A percentile compares a stretch with the other conserved stretches of the same genome.
Conservation (phyloP, 2,113 vertebrate genomes). For the Maccullochella peelii region DNA sequence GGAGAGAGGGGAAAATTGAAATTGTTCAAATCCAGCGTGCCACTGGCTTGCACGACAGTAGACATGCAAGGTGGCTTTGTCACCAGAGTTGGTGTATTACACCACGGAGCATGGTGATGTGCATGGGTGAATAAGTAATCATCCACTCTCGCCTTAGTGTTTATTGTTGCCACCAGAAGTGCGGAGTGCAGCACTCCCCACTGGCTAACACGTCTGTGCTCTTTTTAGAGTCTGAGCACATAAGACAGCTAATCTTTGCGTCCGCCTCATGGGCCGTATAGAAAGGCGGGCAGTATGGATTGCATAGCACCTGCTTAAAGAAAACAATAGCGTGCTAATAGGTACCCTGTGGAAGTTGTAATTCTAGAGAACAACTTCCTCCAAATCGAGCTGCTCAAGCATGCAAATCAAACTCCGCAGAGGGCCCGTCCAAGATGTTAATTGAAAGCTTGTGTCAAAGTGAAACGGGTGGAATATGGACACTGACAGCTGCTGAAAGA, state of each 20-base stretch:
- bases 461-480: conserved; percentile 14
- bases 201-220: conserved; percentile 55
- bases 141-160: conserved; percentile 56
- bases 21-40: not conserved
- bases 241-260: conserved; percentile 73
- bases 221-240: conserved; percentile 67
- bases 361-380: conserved; percentile 53
- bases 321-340: conserved; percentile 48
- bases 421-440: conserved; percentile 15
- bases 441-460: conserved; percentile 34
- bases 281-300: conserved; percentile 49
- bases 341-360: conserved; percentile 55
- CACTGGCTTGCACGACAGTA: conserved; percentile 17
- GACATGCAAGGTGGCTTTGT: conserved; percentile 48
- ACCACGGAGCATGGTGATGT: conserved; percentile 30
- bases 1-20: not conserved
- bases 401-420: conserved; percentile 50
- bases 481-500: conserved; percentile 16
- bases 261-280: conserved; percentile 41
- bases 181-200: conserved; percentile 50
- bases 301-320: conserved; percentile 57
- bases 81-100: conserved; percentile 47
- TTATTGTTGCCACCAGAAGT: conserved; percentile 71
- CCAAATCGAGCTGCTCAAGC: conserved; percentile 39
- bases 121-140: conserved; percentile 74